Evolutionary conservation across 2,797 vertebrate genomes (phyloP), one percentile per base, ranked within the genome.

Genomic region (Petrocephalus schoutedeni): DNA sequence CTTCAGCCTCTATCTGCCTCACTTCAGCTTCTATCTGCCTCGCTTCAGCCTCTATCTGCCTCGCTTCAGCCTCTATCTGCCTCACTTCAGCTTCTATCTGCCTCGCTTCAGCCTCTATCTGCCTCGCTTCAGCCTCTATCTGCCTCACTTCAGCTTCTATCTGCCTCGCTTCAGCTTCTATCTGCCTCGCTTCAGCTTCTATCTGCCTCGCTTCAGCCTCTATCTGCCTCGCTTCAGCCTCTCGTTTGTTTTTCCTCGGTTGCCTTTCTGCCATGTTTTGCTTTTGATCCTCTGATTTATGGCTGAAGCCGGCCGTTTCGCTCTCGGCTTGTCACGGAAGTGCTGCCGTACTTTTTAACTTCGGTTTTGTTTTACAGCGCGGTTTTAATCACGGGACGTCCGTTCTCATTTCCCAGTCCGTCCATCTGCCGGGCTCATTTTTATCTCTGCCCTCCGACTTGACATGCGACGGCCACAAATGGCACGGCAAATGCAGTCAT

Each of bases 231-330:
- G 0, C 16, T 49, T 56, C 19, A 41, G 51, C 41, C 32, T 56
- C 10, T 57, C 57, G 1, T 53, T 84, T 49, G 32, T 87, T 88
- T 49, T 45, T 84, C 87, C 87, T 19, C n/a, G 9, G 71, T 41
- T 71, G 49, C 49, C 16, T 85, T 86, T 83, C 53, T 59, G 21
- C n/a, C 56, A 54, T 53, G n/a, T 36, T 53, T 45, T 2, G n/a
- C 41, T 59, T 88, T 74, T 77, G 83, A 86, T 74, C 61, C 84
- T 53, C 32, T 86, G 19, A 88, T 80, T 88, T 59, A 80, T 86
- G 49, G 12, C 28, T 64, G 21, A 77, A 54, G n/a, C 67, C 28
- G 5, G 41, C 53, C 54, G 58, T 51, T 53, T 58, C 9, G 16
- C 54, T 32, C 51, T 77, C 23, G 6, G 82, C 82, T 74, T 56